Evolutionary conservation across 2,797 vertebrate species (phyloP), one percentile per base, ranked within the genome.

Genomic region (Tapirus indicus): DNA sequence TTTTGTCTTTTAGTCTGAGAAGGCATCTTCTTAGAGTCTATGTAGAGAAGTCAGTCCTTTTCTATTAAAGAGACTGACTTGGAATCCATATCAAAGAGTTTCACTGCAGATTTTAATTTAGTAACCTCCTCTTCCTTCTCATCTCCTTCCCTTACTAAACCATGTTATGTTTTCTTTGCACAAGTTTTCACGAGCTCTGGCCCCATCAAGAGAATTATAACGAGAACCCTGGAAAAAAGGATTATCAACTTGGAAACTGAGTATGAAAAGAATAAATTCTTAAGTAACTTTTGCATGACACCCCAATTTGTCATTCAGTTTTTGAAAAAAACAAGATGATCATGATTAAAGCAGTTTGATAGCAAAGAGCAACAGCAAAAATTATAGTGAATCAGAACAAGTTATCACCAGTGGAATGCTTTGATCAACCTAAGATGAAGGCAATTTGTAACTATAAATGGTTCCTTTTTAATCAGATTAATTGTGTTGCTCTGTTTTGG

Each of bases 401-500:
- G 54, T 82, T 82, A 35, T 62, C 29, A 29, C 84, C 41, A 64
- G 44, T 83, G 29, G 29, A 75, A 16, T 77, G 44, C 64, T 94
- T 91, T 91, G 82, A 93, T 86, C 60, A 93, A 78, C 16, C 8
- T 58, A 20, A 93, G 56, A 86, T 69, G 35, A 92, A 86, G 32
- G 38, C 52, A 83, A n/a, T 93, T 83, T 91, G 23, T 89, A 85
- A 83, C 56, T 96, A 44, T 85, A 79, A 96, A 74, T 74, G 54
- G 4, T 95, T 95, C 71, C 54, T 74, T 96, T 87, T 64, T 41
- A 92, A 86, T 96, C 62, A 89, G 14, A 94, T 95, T 79, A 75
- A 60, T 79, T 68, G 41, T 32, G 47, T 68, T 78, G 47, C 68
- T 64, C 44, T 96, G 68, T 95, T 88, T 77, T 8, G 25, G 41